These are phyloP conservation scores for Platycnemis pennipes DNA, from an alignment of 2,888 invertebrate genomes.

Conservation along the genomic window DNA sequence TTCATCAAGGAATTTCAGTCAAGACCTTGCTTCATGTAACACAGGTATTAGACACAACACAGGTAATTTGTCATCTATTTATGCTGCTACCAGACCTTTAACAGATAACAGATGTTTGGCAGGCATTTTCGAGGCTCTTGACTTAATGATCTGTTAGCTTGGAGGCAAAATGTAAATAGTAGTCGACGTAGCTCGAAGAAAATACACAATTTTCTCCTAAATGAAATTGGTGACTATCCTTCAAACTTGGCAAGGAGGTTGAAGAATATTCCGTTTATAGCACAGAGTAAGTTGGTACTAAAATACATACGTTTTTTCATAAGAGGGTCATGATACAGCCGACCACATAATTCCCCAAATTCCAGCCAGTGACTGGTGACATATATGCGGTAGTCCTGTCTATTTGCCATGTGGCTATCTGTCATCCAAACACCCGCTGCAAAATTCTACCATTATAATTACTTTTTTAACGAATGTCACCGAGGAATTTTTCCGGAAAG, in stretches of 20 bases:
- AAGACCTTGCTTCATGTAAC: no score
- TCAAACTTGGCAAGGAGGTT: background rate
- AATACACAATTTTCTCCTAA: background rate
- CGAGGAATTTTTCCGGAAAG: no score
- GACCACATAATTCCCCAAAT: background rate
- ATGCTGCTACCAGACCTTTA: background rate
- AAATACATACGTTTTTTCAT: background rate
- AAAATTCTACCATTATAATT: background rate
- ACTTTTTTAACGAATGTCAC: background rate
- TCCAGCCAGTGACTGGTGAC: background rate
- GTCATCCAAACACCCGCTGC: background rate
- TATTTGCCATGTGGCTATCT: background rate
- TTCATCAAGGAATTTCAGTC: background rate
- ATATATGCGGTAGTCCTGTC: background rate
- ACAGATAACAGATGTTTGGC: background rate
- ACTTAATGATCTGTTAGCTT: background rate
- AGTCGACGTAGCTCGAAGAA: background rate
- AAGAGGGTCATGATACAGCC: background rate
- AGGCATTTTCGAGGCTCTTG: background rate
- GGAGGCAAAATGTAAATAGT: background rate
- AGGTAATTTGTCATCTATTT: background rate
- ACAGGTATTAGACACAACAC: no score
- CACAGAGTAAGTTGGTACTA: background rate
- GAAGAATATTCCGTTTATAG: background rate
- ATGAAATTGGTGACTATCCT: background rate